Conservation (phyloP, 1,140 invertebrate species). For the Aphis craccivora region DNA sequence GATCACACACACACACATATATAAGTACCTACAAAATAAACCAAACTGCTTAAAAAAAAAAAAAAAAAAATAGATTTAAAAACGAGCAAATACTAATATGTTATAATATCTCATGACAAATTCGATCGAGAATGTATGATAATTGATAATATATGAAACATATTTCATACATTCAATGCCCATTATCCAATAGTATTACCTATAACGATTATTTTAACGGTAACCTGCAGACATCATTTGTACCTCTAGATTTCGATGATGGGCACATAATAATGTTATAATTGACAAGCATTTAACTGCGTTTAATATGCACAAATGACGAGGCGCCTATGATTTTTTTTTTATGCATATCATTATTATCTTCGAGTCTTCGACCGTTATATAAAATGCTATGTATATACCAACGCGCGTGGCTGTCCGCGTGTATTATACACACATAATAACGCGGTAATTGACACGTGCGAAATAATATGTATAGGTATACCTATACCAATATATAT, state of each 20-base stretch:
- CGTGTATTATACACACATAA: background rate
- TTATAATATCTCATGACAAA: background rate
- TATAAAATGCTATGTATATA: background rate
- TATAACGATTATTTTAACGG: background rate
- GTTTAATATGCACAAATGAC: conserved; percentile 1
- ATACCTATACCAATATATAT: background rate
- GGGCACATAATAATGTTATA: background rate
- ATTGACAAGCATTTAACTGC: conserved; percentile 1
- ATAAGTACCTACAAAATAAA: too few species aligned
- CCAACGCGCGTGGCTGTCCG: too few species aligned
- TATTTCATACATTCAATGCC: background rate
- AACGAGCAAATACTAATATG: background rate
- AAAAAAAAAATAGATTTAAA: background rate
- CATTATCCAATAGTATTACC: background rate
- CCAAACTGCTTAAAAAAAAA: background rate
- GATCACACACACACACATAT: background rate
- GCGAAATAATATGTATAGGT: background rate
- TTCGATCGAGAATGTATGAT: background rate
- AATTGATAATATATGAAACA: background rate
- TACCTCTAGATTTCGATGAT: background rate
- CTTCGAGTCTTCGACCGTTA: background rate
- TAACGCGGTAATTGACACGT: conserved; percentile 33
- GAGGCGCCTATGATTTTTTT: background rate
- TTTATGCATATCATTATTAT: background rate
- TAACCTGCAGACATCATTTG: background rate